Conservation (phyloP, 2,113 vertebrate genomes). For the Oncorhynchus gorbuscha region DNA sequence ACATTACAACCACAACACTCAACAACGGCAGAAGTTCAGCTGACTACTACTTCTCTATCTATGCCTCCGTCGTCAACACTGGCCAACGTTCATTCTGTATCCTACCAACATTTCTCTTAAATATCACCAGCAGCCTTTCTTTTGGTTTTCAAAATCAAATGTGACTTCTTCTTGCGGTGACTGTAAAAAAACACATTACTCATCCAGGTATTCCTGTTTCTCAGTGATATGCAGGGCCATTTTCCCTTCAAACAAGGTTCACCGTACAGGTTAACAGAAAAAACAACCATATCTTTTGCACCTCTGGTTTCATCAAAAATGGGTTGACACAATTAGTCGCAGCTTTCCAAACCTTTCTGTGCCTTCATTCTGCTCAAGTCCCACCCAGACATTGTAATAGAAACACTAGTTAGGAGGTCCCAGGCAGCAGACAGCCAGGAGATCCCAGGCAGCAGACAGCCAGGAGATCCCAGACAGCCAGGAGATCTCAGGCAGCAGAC, state of each 20-base stretch:
- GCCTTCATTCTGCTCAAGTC: neutral
- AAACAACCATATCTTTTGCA: neutral
- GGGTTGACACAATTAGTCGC: neutral
- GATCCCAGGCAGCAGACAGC: no score
- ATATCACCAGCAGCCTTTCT: slow-evolving; percentile 76
- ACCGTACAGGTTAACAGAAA: slow-evolving; percentile 32
- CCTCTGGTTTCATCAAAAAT: neutral
- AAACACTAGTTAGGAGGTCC: no score
- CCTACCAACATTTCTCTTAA: slow-evolving; percentile 55
- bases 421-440: no score
- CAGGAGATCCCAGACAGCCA: neutral
- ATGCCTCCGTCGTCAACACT: slow-evolving; percentile 38
- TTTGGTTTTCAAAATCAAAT: slow-evolving; percentile 42
- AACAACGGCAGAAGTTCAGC: slow-evolving; percentile 14
- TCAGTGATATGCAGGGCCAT: slow-evolving; percentile 39
- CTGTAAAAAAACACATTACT: slow-evolving; percentile 31
- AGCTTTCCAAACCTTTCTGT: neutral
- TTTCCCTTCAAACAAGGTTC: slow-evolving; percentile 22
- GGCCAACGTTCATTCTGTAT: slow-evolving; percentile 55
- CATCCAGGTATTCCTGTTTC: slow-evolving; percentile 50
- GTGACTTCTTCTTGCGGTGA: slow-evolving; percentile 35
- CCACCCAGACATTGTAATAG: no score
- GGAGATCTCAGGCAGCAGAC: neutral
- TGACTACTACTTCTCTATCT: slow-evolving; percentile 21
- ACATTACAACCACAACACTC: slow-evolving; percentile 44